phyloP scores from a whole-genome alignment of 2,113 vertebrate species.

The Phyllostomus discolor region DNA sequence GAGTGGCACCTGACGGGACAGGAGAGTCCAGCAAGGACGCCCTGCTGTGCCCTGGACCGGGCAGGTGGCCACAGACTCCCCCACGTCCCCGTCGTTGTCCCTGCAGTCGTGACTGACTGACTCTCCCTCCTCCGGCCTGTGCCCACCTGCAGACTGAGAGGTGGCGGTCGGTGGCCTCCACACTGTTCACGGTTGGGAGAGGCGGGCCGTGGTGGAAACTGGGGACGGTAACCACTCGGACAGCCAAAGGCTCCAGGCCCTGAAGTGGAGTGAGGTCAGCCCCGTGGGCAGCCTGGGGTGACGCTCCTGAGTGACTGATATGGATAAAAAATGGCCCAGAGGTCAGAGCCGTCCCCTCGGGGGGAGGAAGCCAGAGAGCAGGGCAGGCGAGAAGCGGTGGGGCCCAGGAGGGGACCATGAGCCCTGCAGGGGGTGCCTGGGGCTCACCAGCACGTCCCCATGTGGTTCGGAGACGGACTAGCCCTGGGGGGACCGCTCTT shows the following conservation, averaged over 20 bases:
- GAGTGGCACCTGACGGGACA: accelerated
- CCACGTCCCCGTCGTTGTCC: no score
- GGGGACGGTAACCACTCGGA: not conserved
- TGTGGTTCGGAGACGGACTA: not conserved
- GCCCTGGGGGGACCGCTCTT: accelerated
- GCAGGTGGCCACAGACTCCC: accelerated
- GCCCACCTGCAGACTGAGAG: not conserved
- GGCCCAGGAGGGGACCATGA: not conserved
- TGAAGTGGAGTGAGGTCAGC: accelerated
- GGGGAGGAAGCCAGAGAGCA: not conserved
- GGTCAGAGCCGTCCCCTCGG: accelerated
- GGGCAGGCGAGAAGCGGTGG: accelerated
- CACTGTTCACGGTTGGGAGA: accelerated
- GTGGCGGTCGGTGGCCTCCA: accelerated
- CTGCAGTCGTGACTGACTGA: accelerated
- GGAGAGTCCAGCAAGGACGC: accelerated
- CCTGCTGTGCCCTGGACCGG: not conserved
- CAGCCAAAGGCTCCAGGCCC: accelerated
- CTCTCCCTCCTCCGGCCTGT: not conserved
- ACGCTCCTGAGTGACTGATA: no score
- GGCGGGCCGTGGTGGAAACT: accelerated
- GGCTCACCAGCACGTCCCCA: accelerated
- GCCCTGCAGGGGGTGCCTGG: not conserved
- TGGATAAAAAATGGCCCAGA: not conserved
- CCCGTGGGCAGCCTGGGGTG: accelerated